Percentiles rank a stretch among this genome's conserved stretches.
Conservation (phyloP, 2,888 invertebrate species). For the Calliscelio sp. region DNA sequence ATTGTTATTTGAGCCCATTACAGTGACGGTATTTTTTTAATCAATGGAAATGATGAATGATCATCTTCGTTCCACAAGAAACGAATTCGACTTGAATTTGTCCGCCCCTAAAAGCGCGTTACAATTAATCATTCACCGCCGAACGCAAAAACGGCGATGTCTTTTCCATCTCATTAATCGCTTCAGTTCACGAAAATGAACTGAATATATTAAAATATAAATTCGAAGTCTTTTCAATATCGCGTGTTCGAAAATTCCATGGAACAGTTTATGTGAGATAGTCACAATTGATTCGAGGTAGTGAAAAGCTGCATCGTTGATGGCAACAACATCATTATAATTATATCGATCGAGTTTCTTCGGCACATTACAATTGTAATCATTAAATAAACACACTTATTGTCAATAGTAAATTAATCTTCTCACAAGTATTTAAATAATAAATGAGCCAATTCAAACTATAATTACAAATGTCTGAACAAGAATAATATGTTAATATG, state of each 20-base stretch:
- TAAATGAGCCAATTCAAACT: background rate
- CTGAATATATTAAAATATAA: conserved; percentile 41
- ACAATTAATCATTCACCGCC: conserved; percentile 4
- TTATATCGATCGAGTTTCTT: background rate
- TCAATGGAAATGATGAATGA: background rate
- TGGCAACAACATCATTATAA: background rate
- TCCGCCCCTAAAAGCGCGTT: too few species aligned
- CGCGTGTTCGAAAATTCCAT: conserved; percentile 1
- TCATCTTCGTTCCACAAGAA: background rate
- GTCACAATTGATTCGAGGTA: conserved; percentile 19
- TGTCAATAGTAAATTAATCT: conserved; percentile 19
- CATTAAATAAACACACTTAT: conserved; percentile 30
- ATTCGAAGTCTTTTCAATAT: conserved; percentile 6
- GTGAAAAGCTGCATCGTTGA: conserved; percentile 35
- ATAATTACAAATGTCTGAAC: too few species aligned
- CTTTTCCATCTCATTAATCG: conserved; percentile 10
- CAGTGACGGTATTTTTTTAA: background rate
- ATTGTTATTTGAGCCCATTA: conserved; percentile 30
- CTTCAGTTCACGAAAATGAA: conserved; percentile 32
- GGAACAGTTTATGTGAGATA: conserved; percentile 3
- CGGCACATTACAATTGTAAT: background rate
- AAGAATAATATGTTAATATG: too few species aligned
- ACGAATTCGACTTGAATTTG: background rate
- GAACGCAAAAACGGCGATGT: background rate
- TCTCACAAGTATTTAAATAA: background rate